Base-by-base conservation (phyloP, 2,113 vertebrate genomes). In the Azemiops feae region DNA sequence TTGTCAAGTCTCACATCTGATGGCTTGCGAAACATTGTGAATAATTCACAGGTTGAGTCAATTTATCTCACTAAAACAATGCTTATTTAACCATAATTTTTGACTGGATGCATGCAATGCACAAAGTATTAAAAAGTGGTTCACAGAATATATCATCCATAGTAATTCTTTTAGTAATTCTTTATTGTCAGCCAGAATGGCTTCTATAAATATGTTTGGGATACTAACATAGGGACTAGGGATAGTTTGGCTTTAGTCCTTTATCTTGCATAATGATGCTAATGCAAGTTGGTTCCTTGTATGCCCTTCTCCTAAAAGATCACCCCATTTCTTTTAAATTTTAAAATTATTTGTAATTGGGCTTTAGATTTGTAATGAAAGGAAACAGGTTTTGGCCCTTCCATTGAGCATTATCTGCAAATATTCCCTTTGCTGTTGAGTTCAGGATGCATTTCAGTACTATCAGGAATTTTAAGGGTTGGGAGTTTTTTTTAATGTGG, bases 1-100 rank as follows among this genome's bases (percentile, higher is more conserved):
- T 95, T 86, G 94, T 93, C 95, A 93, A 53, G 91, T 93, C 91
- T 25, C 14, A 81, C 39, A 43, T 74, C 87, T 95, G 39, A 34
- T 52, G 50, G 45, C 89, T 90, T 43, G 14, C 1, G 4, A 74
- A 54, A 74, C 18, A 39, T 43, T 14, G 4, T n/a, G 7, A 81
- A 81, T 7, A 43, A 22, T 43, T 39, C 18, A 81, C 74, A 81
- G 18, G 18, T 39, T 81, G 34, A 81, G n/a, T 81, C 69, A 20
- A 81, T 18, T 22, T 43, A 43, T 39, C 74, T 22, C 18, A 81
- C 34, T 81, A 43, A 81, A 39, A 6, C 18, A 81, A 8, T 81
- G 18, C 20, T 81, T 81, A 81, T 81, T 81, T 81, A 81, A 81
- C 34, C 34, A 81, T 81, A 81, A 3, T 39, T 81, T 81, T 81